Evolutionary conservation across 1,140 invertebrate species (phyloP), one percentile per base, ranked within the genome.

Genomic region (Watersipora subatra): DNA sequence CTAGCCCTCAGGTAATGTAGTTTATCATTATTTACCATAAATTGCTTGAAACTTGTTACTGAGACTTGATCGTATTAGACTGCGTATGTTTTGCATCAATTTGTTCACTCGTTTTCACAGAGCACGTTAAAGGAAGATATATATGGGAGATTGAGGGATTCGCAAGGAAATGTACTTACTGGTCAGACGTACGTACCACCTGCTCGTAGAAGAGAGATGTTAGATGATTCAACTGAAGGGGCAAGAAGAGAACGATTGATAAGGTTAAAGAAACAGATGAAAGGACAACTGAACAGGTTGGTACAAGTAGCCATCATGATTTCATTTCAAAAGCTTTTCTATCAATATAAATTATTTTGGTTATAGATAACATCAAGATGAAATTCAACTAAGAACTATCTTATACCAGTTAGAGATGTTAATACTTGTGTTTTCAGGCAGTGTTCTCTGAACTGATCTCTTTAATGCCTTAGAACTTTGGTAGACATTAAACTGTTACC

Each of bases 141-240:
- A 75, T 97, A 97, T 83, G 93, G 93, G 1, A 82, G 92, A 68
- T 84, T 88, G 69, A 83, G 89, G 72, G 87, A 90, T 75, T 85
- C 86, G 74, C 81, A 88, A 67, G 92, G 92, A 2, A 87, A 88
- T 74, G 76, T 92, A 70, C 78, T 92, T 27, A 80, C 83, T 73
- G 74, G 78, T 69, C 81, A 80, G 15, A 87, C 87, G 73, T 96
- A 95, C 76, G 76, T 94, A 69, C 91, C 92, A 27, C 92, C 92
- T 58, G 88, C 87, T 70, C 82, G 87, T 64, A 83, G 90, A 70
- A 80, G 81, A 7, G 72, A 81, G 63, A 67, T 73, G 64, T 27
- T 82, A 24, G 83, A 84, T 75, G 79, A 79, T 59, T 80, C 81
- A 64, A 46, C 34, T 7, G n/a, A n/a, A n/a, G n/a, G n/a, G n/a